Conservation (phyloP, 2,797 vertebrate genomes). For the Melanotaenia boesemani region DNA sequence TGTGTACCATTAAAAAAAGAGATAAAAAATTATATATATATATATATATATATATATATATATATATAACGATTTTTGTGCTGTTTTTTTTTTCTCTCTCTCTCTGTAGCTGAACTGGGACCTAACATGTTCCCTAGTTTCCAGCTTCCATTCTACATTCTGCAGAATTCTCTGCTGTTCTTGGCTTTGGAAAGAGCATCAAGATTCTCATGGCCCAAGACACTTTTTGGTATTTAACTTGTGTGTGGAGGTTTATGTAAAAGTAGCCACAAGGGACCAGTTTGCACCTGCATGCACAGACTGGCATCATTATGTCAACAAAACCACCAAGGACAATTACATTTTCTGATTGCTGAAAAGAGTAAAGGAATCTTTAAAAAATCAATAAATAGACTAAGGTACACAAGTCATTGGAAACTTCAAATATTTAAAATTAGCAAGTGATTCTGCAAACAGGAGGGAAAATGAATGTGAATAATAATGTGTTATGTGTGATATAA, state of each 20-base stretch:
- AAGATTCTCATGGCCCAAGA: constrained; percentile 54
- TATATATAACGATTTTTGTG: no score
- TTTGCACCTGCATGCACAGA: constrained; percentile 26
- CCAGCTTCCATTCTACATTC: constrained; percentile 43
- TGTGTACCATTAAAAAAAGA: constrained; percentile 48
- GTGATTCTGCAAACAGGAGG: no score
- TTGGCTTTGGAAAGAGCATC: constrained; percentile 37
- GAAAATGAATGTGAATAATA: no score
- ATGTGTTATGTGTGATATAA: no score
- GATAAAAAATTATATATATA: no score
- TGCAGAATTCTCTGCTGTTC: constrained; percentile 48
- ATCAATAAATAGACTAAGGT: neutral
- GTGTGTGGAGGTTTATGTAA: constrained; percentile 57
- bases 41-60: no score
- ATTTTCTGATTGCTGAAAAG: constrained; percentile 44
- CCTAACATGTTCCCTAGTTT: constrained; percentile 59
- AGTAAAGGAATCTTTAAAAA: constrained; percentile 35
- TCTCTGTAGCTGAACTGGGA: constrained; percentile 50
- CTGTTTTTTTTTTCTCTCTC: constrained; percentile 33
- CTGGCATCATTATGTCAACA: constrained; percentile 45
- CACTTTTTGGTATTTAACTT: constrained; percentile 64
- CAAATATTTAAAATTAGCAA: no score
- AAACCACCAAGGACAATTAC: constrained; percentile 40
- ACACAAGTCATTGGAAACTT: no score
- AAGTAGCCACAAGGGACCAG: constrained; percentile 43